These are phyloP conservation scores for Lampris incognitus DNA, from an alignment of 2,113 vertebrate genomes.

Conservation along the genomic window DNA sequence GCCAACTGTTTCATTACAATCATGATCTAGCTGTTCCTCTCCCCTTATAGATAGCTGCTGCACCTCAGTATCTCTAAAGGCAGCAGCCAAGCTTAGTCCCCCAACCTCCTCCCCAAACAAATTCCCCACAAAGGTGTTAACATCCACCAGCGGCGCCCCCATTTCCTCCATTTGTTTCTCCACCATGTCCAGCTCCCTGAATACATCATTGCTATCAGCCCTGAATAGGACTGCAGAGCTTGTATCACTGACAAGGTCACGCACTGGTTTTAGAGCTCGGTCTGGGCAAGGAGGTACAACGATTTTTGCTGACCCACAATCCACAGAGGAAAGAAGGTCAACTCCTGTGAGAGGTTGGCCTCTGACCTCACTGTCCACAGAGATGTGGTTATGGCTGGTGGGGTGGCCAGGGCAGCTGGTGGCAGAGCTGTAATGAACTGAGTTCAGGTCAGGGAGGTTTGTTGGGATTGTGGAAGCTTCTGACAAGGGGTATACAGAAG, in stretches of 20 bases:
- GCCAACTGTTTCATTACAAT: conserved; percentile 23
- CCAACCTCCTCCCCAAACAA: conserved; percentile 27
- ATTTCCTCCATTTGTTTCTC: conserved; percentile 72
- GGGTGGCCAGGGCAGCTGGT: conserved; percentile 62
- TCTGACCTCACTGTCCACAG: conserved; percentile 69
- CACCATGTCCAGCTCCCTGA: conserved; percentile 76
- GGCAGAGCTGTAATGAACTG: conserved; percentile 68
- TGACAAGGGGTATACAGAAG: conserved; percentile 64
- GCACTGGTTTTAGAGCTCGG: conserved; percentile 86
- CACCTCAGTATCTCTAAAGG: neutral
- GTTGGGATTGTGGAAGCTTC: conserved; percentile 61
- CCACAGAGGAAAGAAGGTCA: conserved; percentile 93
- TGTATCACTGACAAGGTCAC: conserved; percentile 92
- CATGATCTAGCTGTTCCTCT: conserved; percentile 42
- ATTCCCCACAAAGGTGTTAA: conserved; percentile 74
- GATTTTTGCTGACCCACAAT: conserved; percentile 78
- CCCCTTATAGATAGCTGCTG: conserved; percentile 34
- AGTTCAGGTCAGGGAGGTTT: conserved; percentile 75
- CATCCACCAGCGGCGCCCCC: conserved; percentile 78
- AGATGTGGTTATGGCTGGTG: conserved; percentile 21
- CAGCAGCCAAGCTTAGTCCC: conserved; percentile 14
- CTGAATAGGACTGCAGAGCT: conserved; percentile 81
- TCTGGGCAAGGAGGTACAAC: conserved; percentile 79
- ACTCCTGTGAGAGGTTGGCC: conserved; percentile 86
- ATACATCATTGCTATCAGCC: conserved; percentile 77